Evolutionary conservation across 2,888 invertebrate species (phyloP).

Genomic region (Dyspetes luteomarginatus): DNA sequence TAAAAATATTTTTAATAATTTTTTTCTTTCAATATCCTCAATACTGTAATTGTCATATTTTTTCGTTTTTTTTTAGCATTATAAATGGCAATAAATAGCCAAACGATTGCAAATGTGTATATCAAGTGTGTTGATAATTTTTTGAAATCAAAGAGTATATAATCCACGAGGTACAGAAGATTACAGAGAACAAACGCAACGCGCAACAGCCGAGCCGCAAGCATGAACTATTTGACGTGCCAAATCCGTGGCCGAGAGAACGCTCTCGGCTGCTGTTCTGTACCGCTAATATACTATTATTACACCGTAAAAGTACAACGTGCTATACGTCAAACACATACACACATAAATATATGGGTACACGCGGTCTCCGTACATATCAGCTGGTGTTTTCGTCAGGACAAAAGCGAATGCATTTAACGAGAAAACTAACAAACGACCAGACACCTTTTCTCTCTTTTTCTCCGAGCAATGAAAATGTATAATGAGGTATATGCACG

Average conservation of each 20-base stretch:
- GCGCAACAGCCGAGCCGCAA: not conserved
- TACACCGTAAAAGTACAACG: not conserved
- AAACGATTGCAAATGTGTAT: not conserved
- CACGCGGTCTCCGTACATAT: not conserved
- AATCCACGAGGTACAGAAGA: not conserved
- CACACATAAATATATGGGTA: not conserved
- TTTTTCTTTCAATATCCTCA: too few relatives aligned
- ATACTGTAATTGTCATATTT: too few relatives aligned
- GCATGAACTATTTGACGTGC: not conserved
- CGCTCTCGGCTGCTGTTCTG: too few relatives aligned
- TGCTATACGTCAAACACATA: too few relatives aligned
- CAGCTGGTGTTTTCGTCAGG: not conserved
- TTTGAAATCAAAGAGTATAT: not conserved
- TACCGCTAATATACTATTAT: not conserved
- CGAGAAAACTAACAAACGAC: not conserved
- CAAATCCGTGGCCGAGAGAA: not conserved
- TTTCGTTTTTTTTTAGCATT: not conserved
- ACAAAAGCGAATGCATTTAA: not conserved
- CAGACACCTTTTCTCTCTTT: conserved; percentile 5
- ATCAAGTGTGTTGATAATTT: not conserved
- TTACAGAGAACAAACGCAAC: not conserved
- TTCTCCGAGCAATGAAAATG: conserved; percentile 9
- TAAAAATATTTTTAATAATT: too few relatives aligned
- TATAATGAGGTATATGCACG: conserved; percentile 12
- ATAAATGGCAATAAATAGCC: not conserved